Evolutionary conservation across 2,113 vertebrate species (phyloP).

Genomic region (Oxygymnocypris stewartii): DNA sequence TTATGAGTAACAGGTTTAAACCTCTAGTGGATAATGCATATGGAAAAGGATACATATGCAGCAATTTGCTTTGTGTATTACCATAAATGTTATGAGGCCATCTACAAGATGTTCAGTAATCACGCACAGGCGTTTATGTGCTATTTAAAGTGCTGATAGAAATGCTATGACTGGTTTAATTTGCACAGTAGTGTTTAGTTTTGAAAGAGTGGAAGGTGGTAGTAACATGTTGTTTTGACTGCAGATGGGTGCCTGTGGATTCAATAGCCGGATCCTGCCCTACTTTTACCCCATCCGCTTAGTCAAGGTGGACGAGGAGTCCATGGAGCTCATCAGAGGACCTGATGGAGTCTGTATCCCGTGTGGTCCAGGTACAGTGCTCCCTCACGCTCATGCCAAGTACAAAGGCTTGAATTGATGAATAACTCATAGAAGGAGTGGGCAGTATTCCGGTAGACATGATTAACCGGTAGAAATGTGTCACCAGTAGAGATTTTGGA

Average conservation of each 20-base stretch:
- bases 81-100: neutral
- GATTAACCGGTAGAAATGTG: too few relatives aligned
- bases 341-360: conserved; percentile 88
- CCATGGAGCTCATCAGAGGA: conserved; percentile 94
- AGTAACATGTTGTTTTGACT: neutral
- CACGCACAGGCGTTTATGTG: neutral
- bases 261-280: conserved; percentile 94
- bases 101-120: neutral
- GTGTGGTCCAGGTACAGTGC: conserved; percentile 85
- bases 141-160: neutral
- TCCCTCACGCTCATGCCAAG: neutral
- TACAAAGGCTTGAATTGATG: neutral
- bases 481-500: too few relatives aligned
- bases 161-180: neutral
- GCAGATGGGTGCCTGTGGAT: conserved; percentile 93
- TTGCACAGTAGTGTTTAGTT: neutral
- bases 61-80: neutral
- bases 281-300: conserved; percentile 89
- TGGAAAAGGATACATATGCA: neutral
- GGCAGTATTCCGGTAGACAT: too few relatives aligned
- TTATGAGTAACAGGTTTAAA: neutral
- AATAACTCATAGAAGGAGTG: too few relatives aligned
- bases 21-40: neutral
- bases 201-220: neutral
- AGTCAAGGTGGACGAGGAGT: conserved; percentile 91